Base-by-base conservation (phyloP, 2,113 vertebrate species). In the Pterophyllum scalare region DNA sequence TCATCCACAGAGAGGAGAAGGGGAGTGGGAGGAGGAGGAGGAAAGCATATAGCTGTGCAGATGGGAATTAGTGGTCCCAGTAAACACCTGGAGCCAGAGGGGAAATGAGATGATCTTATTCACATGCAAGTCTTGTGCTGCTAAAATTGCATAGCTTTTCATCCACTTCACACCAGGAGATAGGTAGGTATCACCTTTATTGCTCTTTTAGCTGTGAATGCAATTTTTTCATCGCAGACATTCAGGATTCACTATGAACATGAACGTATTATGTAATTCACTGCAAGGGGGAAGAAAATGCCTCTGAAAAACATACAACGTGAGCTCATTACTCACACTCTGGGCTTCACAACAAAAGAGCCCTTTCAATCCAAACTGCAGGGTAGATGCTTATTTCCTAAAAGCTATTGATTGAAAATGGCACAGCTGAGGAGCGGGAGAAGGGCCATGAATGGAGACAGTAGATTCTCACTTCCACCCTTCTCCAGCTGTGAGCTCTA, bases 61-160 rank as follows among this genome's bases (percentile, higher is more conserved):
- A 94, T 93, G 89, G 88, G 64, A 92, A 91, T 87, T 87, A 88
- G 28, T 72, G 86, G 81, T 91, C 87, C 82, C 90, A 88, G 87
- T 91, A 90, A 92, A 93, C 91, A 94, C 91, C 92, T 94, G 93
- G 88, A 91, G 93, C 92, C 90, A 79, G 87, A 80, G 76, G 89
- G 82, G 82, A 79, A 85, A 89, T 26, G 3, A 88, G 74, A 89
- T 59, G 58, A 85, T 91, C 85, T 89, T 75, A 92, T 92, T 93
- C 85, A 81, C 90, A 94, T 91, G 92, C 89, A 75, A 89, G 89
- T 85, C 90, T 82, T 82, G 81, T 85, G 81, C 75, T 67, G 49
- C 74, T 80, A 54, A 82, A 93, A 88, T 67, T 60, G 35, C 64
- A 60, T 24, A 24, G 38, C 70, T 80, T 86, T 85, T 79, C 83